Base-by-base conservation (phyloP, 2,113 vertebrate species). In the Carassius gibelio region DNA sequence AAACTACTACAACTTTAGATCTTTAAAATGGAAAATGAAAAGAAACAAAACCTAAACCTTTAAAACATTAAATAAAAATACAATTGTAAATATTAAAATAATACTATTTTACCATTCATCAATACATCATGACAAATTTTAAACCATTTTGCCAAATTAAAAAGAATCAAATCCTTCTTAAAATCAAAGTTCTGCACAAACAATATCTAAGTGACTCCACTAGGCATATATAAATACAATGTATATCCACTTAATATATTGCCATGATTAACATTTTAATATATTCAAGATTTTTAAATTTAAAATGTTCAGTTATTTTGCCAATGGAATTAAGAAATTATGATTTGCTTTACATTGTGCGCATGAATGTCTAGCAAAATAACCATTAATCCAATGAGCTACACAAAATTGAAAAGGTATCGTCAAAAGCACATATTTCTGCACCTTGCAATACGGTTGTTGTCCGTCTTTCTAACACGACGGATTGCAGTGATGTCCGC, bases 401-500 rank as follows among this genome's bases (percentile, higher is more conserved):
- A 77, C 26, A 23, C 8, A 79, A 66, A 66, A 14, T 10, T 10
- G 0, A 0, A 64, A 80, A 64, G 38, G 36, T 21, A 69, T 21
- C 0, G 17, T 13, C 17, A 59, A 71, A 71, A 42, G 8, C 45
- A 38, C 9, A n/a, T 62, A 19, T 68, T 38, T 55, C 26, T 21
- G 30, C 23, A 98, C 98, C 98, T 96, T 69, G 97, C 97, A 1
- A 99, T 98, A 26, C 98, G 93, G 92, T 99, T 99, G 93, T 98
- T 99, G 94, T 99, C 98, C 0, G 97, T 98, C 93, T 99, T 99
- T 64, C 97, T 93, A 57, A 99, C 95, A 0, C 98, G 95, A 69
- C 98, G 98, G 89, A 99, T 97, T 0, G 98, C 98, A 0, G 96
- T 96, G 89, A 99, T 95, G 89, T 99, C 98, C 26, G 97, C 98